Evolutionary conservation across 2,797 vertebrate species (phyloP), one percentile per base, ranked within the genome.

Genomic region (Stomatorhinus walkeri): DNA sequence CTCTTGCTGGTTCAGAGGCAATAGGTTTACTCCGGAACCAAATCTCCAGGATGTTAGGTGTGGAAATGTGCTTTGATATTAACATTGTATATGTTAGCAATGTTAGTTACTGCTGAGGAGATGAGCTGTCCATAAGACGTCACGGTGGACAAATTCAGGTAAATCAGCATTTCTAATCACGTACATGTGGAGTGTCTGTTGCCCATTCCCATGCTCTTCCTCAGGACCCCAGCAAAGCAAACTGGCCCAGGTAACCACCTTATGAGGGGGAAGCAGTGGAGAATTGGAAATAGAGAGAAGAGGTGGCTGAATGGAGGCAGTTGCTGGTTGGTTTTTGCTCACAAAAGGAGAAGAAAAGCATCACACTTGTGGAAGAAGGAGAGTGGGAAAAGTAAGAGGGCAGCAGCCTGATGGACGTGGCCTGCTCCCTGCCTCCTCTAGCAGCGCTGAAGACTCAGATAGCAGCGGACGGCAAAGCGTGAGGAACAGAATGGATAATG

Each of bases 231-330:
- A 43, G 9, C n/a, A 51, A 40, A 84, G 19, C 43, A 49, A 88
- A 61, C 54, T 46, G n/a, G 49, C 72, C 54, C 54, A 85, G 81
- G 54, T 48, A 89, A 56, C 8, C 22, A 89, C 81, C 88, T 85
- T 54, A 46, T 49, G 59, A 72, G 79, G 59, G 64, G 6, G 32
- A 88, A 79, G 61, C 19, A 32, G 43, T 32, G 43, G 40, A 7
- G 32, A 68, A 85, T 56, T 56, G 54, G 5, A 79, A 49, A 81
- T 16, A 28, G 22, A 61, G 28, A 1, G 52, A 28, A 28, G 52
- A 19, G 24, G 36, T 19, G 40, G 79, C 32, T 28, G 54, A 56
- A 88, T 56, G 51, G 72, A 49, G 36, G n/a, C 61, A 9, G 43
- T 22, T n/a, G 40, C 2, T 59, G 76, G 52, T 88, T 52, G 19